Base-by-base conservation (phyloP, 2,113 vertebrate species). In the Pungitius pungitius region DNA sequence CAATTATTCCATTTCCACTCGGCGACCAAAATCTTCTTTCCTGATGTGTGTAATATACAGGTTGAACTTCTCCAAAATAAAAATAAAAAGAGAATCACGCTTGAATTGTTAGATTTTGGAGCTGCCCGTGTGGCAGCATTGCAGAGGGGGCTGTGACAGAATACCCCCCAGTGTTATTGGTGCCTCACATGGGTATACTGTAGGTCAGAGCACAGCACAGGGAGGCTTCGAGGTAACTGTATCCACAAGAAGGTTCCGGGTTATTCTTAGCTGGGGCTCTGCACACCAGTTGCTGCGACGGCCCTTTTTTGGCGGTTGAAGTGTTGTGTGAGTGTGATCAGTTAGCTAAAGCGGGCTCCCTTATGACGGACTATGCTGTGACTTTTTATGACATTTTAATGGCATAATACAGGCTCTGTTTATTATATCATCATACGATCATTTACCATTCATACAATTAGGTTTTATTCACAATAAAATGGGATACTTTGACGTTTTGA, bases 241-340 rank as follows among this genome's bases (percentile, higher is more conserved):
- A 94, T 85, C 89, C 88, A 26, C 52, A 69, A 73, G 69, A 83
- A 79, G 74, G 63, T 58, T 58, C 65, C 18, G 17, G 84, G 91
- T 93, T 95, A 95, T 94, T 93, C 89, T 94, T 95, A 94, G 94
- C 80, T 33, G 59, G 77, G 69, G 85, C 61, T 83, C 67, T 54
- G 67, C 73, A 33, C 71, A 79, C 81, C 87, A 86, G 90, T 66
- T 22, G 37, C 87, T 87, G 77, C 55, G 61, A 11, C 87, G 87
- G 84, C 75, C 93, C 93, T 93, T 95, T 93, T 95, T 92, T 80
- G 92, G 93, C 65, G 8, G 20, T 86, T 59, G 55, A 73, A 65
- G 71, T 61, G 76, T 81, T 73, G 82, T 80, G 72, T 57, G 63
- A 24, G 13, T 63, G 45, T 69, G 42, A 78, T 81, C 85, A 81